These are phyloP conservation scores for Platyrinchus mystaceus DNA, from an alignment of 2,797 vertebrate genomes.

Conservation along the genomic window DNA sequence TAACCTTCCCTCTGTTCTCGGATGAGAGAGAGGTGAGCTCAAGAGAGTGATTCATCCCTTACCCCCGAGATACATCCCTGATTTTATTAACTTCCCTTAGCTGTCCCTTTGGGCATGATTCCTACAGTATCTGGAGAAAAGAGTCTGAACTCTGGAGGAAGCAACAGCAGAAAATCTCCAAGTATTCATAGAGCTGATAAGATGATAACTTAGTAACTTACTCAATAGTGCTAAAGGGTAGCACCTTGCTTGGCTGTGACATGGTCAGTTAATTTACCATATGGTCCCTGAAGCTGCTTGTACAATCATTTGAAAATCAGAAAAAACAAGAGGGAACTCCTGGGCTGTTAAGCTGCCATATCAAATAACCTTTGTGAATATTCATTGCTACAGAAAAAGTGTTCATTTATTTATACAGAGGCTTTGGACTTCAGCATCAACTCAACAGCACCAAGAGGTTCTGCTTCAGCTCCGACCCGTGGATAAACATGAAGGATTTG, in stretches of 20 bases:
- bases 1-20: background rate
- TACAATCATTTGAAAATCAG: background rate
- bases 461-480: background rate
- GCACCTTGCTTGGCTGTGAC: background rate
- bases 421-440: background rate
- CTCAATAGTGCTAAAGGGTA: background rate
- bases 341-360: background rate
- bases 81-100: background rate
- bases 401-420: background rate
- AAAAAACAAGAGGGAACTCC: background rate
- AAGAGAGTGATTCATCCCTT: background rate
- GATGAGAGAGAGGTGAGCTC: background rate
- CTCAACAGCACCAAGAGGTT: background rate
- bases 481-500: background rate
- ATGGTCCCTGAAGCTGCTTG: background rate
- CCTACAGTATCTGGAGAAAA: background rate
- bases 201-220: background rate
- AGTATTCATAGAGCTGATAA: background rate
- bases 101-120: background rate
- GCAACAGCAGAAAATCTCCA: background rate
- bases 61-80: background rate
- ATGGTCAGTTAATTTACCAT: background rate
- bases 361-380: slow-evolving; percentile 1
- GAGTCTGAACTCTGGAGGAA: background rate
- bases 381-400: background rate